phyloP scores from a whole-genome alignment of 1,140 invertebrate species.

The Diorhabda sublineata region DNA sequence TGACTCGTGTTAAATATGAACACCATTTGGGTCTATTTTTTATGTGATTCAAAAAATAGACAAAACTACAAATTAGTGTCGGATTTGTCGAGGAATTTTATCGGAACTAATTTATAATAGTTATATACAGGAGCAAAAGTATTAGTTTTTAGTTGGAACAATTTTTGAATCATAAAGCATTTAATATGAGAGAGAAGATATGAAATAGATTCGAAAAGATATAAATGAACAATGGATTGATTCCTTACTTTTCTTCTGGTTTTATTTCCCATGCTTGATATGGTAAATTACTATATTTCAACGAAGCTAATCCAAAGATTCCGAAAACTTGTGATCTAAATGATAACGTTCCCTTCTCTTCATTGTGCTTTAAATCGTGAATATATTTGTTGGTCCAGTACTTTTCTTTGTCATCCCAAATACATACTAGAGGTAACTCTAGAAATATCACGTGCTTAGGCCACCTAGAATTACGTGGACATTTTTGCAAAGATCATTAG shows the following conservation, averaged over 20 bases:
- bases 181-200: too few relatives aligned
- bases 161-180: too few relatives aligned
- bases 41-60: too few relatives aligned
- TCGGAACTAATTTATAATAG: too few relatives aligned
- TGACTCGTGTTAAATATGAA: too few relatives aligned
- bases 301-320: slow-evolving; percentile 68
- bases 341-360: slow-evolving; percentile 71
- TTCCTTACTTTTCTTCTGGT: slow-evolving; percentile 56
- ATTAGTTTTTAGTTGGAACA: too few relatives aligned
- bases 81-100: too few relatives aligned
- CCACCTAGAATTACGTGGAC: slow-evolving; percentile 50
- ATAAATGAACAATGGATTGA: too few relatives aligned
- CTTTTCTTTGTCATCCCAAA: slow-evolving; percentile 61
- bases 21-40: too few relatives aligned
- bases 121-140: too few relatives aligned
- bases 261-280: slow-evolving; percentile 82
- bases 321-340: slow-evolving; percentile 72
- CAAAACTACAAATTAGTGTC: too few relatives aligned
- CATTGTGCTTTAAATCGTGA: slow-evolving; percentile 78
- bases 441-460: slow-evolving; percentile 76
- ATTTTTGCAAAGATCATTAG: neutral
- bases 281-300: slow-evolving; percentile 73
- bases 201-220: too few relatives aligned
- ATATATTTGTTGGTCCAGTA: slow-evolving; percentile 72
- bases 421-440: slow-evolving; percentile 73